phyloP scores from a whole-genome alignment of 2,797 vertebrate genomes.

The Manis pentadactyla region DNA sequence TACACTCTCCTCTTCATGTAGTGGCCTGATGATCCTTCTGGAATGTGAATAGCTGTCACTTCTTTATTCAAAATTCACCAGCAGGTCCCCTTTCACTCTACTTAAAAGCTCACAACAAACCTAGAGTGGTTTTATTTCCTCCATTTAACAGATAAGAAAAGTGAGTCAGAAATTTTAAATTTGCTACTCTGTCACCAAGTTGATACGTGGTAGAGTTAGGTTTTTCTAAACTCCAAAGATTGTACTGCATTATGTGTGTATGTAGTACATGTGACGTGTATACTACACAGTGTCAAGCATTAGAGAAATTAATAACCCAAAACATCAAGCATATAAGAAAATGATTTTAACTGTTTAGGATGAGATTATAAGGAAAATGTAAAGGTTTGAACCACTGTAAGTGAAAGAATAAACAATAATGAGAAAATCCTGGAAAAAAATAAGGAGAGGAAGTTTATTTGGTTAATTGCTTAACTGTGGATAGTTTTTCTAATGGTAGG shows the following conservation, averaged over 20 bases:
- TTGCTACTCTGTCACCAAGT: neutral
- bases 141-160: neutral
- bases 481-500: neutral
- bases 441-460: neutral
- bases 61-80: constrained; percentile 8
- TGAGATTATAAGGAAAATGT: neutral
- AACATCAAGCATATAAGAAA: neutral
- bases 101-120: neutral
- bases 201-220: neutral
- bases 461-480: neutral
- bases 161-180: neutral
- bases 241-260: neutral
- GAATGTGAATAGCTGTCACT: neutral
- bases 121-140: neutral
- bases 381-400: neutral
- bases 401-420: neutral
- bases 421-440: neutral
- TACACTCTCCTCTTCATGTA: neutral
- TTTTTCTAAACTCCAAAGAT: neutral
- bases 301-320: neutral
- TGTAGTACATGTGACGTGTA: neutral
- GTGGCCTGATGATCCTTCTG: neutral
- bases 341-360: neutral
- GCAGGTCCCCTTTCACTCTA: neutral
- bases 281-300: neutral